Evolutionary conservation across 2,888 invertebrate species (phyloP), one percentile per base, ranked within the genome.

Genomic region (Netelia inedita): DNA sequence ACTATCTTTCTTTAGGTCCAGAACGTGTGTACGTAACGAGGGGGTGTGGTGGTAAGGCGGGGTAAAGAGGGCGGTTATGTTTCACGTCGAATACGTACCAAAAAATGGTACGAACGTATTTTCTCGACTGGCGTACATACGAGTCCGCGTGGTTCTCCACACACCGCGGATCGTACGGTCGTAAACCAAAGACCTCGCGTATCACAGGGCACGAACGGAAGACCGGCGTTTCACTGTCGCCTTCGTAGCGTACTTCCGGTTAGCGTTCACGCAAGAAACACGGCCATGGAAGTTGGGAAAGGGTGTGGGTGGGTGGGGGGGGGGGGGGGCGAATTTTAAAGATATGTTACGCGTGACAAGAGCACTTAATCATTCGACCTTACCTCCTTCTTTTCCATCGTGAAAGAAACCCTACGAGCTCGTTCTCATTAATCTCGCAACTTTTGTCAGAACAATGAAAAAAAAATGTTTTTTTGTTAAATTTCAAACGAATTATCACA

Each of bases 201-300:
- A 84, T 69, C 66, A 66, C n/a, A 46, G 46, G 65, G 14, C 57
- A 50, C 41, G 35, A 43, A 57, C 28, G 41, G 50, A 68, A 21
- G 41, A 35, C 63, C 10, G 35, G 50, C 71, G 72, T 84, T 80
- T 75, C 87, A 85, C 87, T 82, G 80, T 83, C 83, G 79, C 83
- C 85, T 88, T 87, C 88, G 88, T 87, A 87, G 86, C 91, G 90
- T 89, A 86, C 89, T 91, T 91, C 91, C 91, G 90, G 91, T 87
- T 86, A 59, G 75, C 69, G 66, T 35, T 83, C 65, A 59, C 73
- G 75, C 79, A 57, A 53, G 73, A 28, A 65, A 55, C 71, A 14
- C 68, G 65, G 69, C 71, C 55, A 59, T 69, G 68, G 79, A 53
- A 66, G 69, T 46, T 46, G 1, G 11, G 57, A 10, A 57, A 35